A percentile compares a stretch with the other conserved stretches of the same genome.
These are phyloP conservation scores for Eilema depressum DNA, from an alignment of 2,888 invertebrate species.

Conservation along the genomic window DNA sequence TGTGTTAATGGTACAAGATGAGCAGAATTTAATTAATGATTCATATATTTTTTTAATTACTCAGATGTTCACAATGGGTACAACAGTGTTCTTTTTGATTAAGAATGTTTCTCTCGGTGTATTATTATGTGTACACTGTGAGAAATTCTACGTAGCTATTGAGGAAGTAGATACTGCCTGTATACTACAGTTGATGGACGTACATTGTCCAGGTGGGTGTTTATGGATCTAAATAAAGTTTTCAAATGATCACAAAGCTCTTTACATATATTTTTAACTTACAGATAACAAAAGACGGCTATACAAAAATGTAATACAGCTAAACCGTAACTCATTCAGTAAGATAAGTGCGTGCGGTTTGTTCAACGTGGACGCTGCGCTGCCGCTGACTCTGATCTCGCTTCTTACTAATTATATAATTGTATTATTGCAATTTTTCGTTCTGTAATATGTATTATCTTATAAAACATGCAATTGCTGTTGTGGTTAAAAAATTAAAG, in stretches of 20 bases:
- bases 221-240: neutral
- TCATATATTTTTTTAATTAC: neutral
- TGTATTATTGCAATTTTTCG: slow-evolving; percentile 27
- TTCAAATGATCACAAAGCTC: neutral
- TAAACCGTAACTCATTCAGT: slow-evolving; percentile 20
- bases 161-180: slow-evolving; percentile 34
- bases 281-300: slow-evolving; percentile 15
- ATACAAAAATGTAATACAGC: slow-evolving; percentile 17
- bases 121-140: slow-evolving; percentile 33
- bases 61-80: neutral
- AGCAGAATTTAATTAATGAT: neutral
- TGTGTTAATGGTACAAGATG: neutral
- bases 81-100: neutral
- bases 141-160: slow-evolving; percentile 44
- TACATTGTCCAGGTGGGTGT: neutral
- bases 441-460: neutral
- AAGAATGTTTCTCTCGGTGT: neutral
- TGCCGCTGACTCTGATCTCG: neutral
- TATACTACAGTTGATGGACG: neutral
- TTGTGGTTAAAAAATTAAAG: neutral
- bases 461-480: neutral
- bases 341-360: slow-evolving; percentile 23
- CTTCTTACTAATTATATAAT: slow-evolving; percentile 20
- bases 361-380: slow-evolving; percentile 13
- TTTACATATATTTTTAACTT: neutral